Percentiles rank a stretch among this genome's conserved stretches.
phyloP scores from a whole-genome alignment of 2,797 vertebrate genomes.

The Momotus momota region DNA sequence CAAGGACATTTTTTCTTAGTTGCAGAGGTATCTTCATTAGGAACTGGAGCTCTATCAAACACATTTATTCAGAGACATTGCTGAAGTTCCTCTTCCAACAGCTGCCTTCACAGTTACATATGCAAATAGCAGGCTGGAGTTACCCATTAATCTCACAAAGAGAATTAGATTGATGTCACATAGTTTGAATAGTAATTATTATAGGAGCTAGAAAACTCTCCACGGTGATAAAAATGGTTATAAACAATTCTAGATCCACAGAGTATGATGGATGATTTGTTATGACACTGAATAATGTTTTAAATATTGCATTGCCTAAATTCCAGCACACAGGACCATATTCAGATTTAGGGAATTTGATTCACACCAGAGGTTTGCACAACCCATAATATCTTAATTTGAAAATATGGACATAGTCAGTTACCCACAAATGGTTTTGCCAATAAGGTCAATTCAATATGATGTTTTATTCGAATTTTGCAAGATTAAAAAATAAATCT shows the following conservation, averaged over 20 bases:
- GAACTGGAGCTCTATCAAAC: neutral
- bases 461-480: neutral
- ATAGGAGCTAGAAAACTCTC: conserved; percentile 18
- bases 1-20: neutral
- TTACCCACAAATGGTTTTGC: neutral
- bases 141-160: conserved; percentile 35
- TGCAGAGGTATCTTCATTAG: neutral
- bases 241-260: conserved; percentile 37
- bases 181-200: conserved; percentile 19
- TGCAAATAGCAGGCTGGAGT: neutral
- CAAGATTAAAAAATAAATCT: neutral
- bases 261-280: conserved; percentile 25
- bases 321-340: neutral
- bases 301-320: conserved; percentile 5
- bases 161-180: neutral
- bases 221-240: conserved; percentile 25
- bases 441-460: neutral
- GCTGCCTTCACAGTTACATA: conserved; percentile 14
- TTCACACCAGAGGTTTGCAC: neutral
- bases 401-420: neutral
- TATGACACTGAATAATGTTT: conserved; percentile 2
- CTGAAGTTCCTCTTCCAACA: neutral
- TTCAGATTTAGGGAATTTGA: neutral
- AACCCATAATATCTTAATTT: neutral
- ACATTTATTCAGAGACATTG: neutral